Percentiles rank a stretch among this genome's conserved stretches.
phyloP scores from a whole-genome alignment of 1,140 invertebrate species.

The Drosophila albomicans region DNA sequence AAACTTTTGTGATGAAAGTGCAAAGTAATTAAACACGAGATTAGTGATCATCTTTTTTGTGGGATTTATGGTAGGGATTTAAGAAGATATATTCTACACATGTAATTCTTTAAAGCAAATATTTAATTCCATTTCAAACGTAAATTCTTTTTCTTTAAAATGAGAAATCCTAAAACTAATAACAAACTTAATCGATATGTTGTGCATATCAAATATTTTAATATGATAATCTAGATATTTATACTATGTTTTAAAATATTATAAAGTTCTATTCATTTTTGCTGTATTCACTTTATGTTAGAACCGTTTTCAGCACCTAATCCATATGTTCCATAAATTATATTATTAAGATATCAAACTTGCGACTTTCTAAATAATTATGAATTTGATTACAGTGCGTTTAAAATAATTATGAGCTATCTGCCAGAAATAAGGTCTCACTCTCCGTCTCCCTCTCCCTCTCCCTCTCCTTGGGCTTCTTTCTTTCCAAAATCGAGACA shows the following conservation, averaged over 20 bases:
- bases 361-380: conserved; percentile 35
- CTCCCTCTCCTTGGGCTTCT: neutral
- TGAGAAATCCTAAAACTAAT: too few relatives aligned
- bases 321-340: neutral
- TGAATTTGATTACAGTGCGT: conserved; percentile 53
- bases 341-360: neutral
- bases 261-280: too few relatives aligned
- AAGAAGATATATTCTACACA: neutral
- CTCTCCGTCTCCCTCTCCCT: conserved; percentile 22
- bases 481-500: conserved; percentile 48
- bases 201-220: too few relatives aligned
- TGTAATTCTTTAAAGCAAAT: too few relatives aligned
- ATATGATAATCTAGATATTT: too few relatives aligned
- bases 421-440: neutral
- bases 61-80: neutral
- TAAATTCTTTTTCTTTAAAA: too few relatives aligned
- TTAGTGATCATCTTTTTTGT: neutral
- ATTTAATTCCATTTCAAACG: too few relatives aligned
- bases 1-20: neutral
- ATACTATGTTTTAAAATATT: too few relatives aligned
- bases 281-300: too few relatives aligned
- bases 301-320: neutral
- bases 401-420: conserved; percentile 67
- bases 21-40: neutral
- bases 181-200: too few relatives aligned